Conservation (phyloP, 1,140 invertebrate genomes). For the Danaus melanippus region DNA sequence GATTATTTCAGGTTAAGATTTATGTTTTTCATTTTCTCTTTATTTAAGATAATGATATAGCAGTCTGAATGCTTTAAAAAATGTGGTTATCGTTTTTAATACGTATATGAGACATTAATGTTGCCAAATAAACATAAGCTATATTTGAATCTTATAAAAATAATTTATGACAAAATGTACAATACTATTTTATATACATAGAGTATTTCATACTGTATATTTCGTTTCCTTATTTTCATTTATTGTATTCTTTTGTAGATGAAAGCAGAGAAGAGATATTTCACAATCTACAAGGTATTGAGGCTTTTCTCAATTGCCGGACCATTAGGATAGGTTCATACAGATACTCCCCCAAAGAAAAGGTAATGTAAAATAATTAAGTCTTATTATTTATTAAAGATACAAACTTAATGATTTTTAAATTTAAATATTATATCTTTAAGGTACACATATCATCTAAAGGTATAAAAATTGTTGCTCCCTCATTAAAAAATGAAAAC, state of each 20-base stretch:
- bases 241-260: constrained; percentile 48
- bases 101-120: too few relatives aligned
- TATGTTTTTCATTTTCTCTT: too few relatives aligned
- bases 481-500: constrained; percentile 75
- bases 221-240: constrained; percentile 1
- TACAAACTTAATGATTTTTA: constrained; percentile 6
- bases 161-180: too few relatives aligned
- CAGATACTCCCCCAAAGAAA: constrained; percentile 79
- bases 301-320: constrained; percentile 75
- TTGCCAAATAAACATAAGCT: too few relatives aligned
- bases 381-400: constrained; percentile 7
- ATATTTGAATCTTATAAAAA: too few relatives aligned
- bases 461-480: constrained; percentile 79
- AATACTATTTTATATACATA: too few relatives aligned
- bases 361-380: constrained; percentile 54
- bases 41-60: too few relatives aligned
- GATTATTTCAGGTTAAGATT: too few relatives aligned
- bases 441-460: constrained; percentile 76
- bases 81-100: too few relatives aligned
- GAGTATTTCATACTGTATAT: too few relatives aligned
- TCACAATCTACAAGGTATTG: constrained; percentile 40
- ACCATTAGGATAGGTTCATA: constrained; percentile 87
- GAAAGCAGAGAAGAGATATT: constrained; percentile 60
- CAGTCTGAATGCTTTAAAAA: too few relatives aligned
- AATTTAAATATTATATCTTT: constrained; percentile 22